Percentiles rank a stretch among this genome's conserved stretches.
Conservation (phyloP, 2,888 invertebrate species). For the Thelaira solivaga region DNA sequence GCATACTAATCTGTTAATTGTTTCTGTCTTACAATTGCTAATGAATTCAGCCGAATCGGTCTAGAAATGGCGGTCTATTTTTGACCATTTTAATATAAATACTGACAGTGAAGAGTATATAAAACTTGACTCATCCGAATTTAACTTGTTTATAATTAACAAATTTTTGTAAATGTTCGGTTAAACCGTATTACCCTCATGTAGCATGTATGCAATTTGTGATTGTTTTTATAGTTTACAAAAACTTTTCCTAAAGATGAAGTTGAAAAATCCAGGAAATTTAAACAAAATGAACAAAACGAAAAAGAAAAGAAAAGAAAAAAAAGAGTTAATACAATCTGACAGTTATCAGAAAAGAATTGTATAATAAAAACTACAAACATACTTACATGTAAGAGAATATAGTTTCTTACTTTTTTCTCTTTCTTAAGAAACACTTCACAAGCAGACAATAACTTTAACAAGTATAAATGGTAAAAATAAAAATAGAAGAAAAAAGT, state of each 20-base stretch:
- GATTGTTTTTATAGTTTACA: conserved; percentile 5
- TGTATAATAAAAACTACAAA: conserved; percentile 22
- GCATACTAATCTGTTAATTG: too few relatives aligned
- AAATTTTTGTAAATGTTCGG: neutral
- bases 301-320: neutral
- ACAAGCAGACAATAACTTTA: conserved; percentile 45
- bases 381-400: neutral
- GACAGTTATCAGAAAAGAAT: conserved; percentile 45
- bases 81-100: too few relatives aligned
- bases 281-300: conserved; percentile 15
- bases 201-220: neutral
- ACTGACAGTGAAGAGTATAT: too few relatives aligned
- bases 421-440: conserved; percentile 31
- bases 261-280: conserved; percentile 18
- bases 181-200: neutral
- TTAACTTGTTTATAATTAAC: too few relatives aligned
- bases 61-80: too few relatives aligned
- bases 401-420: neutral
- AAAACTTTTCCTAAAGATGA: conserved; percentile 32
- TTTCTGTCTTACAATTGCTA: too few relatives aligned
- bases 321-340: conserved; percentile 54
- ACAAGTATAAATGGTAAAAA: conserved; percentile 27
- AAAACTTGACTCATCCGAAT: too few relatives aligned
- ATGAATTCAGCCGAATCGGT: too few relatives aligned
- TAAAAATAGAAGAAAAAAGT: neutral